A percentile compares a stretch with the other conserved stretches of the same genome.
Conservation (phyloP, 2,888 invertebrate genomes). For the Drosophila falleni region DNA sequence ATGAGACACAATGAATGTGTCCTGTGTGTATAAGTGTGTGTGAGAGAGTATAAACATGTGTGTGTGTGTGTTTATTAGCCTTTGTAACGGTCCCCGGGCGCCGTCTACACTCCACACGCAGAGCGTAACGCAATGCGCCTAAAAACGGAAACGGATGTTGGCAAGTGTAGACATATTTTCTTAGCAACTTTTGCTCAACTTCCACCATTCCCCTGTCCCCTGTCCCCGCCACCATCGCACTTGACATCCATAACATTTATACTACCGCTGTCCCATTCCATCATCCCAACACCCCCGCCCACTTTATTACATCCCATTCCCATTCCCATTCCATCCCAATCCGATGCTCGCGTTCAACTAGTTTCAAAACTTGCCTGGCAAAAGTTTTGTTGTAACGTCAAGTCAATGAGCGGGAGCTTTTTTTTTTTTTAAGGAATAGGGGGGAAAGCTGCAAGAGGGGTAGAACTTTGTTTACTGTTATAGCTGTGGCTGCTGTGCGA, state of each 20-base stretch:
- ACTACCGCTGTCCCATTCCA: conserved; percentile 19
- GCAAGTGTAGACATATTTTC: conserved; percentile 77
- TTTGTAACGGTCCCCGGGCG: conserved; percentile 41
- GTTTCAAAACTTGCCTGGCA: conserved; percentile 54
- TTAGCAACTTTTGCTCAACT: conserved; percentile 59
- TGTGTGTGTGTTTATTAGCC: conserved; percentile 53
- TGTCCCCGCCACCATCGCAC: background rate
- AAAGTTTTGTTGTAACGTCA: conserved; percentile 67
- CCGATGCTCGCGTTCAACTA: conserved; percentile 42
- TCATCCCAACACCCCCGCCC: background rate
- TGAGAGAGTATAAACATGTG: conserved; percentile 10
- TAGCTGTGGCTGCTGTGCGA: conserved; percentile 38
- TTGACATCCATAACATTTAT: conserved; percentile 49
- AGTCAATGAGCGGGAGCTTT: conserved; percentile 67
- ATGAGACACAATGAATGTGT: conserved; percentile 69
- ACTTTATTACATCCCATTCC: conserved; percentile 9
- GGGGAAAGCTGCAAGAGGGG: background rate
- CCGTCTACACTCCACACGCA: conserved; percentile 34
- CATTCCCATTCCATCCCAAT: conserved; percentile 2
- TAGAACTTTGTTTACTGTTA: conserved; percentile 63
- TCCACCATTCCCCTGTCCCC: background rate
- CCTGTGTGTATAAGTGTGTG: conserved; percentile 25
- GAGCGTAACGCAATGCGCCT: conserved; percentile 40
- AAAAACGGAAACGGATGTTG: conserved; percentile 72
- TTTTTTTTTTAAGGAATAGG: conserved; percentile 16